Evolutionary conservation across 2,797 vertebrate species (phyloP).

Genomic region (Manis pentadactyla): DNA sequence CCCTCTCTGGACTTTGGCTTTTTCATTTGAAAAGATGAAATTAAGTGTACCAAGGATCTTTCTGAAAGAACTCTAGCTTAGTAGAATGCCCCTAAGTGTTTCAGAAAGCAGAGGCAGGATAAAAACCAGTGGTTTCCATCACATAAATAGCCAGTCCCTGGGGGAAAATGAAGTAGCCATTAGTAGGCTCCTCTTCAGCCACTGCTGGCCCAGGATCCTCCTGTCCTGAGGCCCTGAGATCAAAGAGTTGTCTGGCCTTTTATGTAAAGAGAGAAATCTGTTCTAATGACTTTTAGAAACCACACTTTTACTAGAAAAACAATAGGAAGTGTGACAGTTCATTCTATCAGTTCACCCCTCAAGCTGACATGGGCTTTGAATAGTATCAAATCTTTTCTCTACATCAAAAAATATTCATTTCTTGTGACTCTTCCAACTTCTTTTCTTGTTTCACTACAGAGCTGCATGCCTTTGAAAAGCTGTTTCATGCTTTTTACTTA

Average conservation of each 20-base stretch:
- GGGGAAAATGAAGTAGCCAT: background rate
- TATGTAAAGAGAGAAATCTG: constrained; percentile 59
- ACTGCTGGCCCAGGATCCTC: background rate
- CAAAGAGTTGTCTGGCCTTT: background rate
- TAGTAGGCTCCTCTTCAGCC: background rate
- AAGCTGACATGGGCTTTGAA: background rate
- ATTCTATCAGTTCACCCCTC: background rate
- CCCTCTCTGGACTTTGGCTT: background rate
- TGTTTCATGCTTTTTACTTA: background rate
- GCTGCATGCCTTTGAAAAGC: background rate
- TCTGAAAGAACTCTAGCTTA: background rate
- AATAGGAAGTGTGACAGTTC: background rate
- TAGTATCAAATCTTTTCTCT: background rate
- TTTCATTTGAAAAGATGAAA: background rate
- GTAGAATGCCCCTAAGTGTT: background rate
- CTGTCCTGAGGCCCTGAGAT: constrained; percentile 16
- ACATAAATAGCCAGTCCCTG: background rate
- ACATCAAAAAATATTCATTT: background rate
- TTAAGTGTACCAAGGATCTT: background rate
- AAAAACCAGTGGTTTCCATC: background rate
- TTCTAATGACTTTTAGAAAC: background rate
- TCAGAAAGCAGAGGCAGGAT: background rate
- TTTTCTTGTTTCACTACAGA: background rate
- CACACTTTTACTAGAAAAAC: background rate
- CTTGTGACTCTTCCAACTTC: background rate